Evolutionary conservation across 2,888 invertebrate species (phyloP), one percentile per base, ranked within the genome.

Genomic region (Lithophane semibrunnea): DNA sequence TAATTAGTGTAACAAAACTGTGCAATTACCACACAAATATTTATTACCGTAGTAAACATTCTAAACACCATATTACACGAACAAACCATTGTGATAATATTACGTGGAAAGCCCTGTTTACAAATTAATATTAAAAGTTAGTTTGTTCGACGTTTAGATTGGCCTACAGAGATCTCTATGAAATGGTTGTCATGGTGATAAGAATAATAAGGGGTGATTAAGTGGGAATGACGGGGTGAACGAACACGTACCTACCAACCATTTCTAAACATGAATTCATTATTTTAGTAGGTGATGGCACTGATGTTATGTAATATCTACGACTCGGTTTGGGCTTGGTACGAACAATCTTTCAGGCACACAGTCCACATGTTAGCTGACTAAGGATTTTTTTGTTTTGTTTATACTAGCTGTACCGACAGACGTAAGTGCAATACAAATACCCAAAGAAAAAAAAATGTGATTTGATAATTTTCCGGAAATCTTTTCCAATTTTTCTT

Each of bases 11-110:
- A 56, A 74, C 84, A 72, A 83, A 82, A 65, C 44, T 12, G 49
- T 69, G 13, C 10, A 72, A 72, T 66, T 72, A 65, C 13, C 49
- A 0, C 63, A 24, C 7, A 49, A 44, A 24, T 65, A 84, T 72
- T 82, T 72, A 83, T 79, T 52, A 44, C 64, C 4, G 2, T 18
- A 74, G n/a, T 72, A 54, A 83, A 82, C 58, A 75, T 72, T 65
- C 64, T 63, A 72, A 79, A 71, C 71, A 65, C 68, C 21, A 18
- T n/a, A 61, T 72, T 61, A 65, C 44, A 52, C n/a, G 10, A 61
- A 79, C 74, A 72, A 64, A 69, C 58, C 72, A 29, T 58, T 42
- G 21, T 56, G n/a, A 47, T 72, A 76, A 66, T n/a, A 54, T 66
- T 68, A 13, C 21, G 82, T 24, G 21, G 24, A 49, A 71, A 29